Evolutionary conservation across 2,797 vertebrate species (phyloP).

Genomic region (Sorex maritimensis): DNA sequence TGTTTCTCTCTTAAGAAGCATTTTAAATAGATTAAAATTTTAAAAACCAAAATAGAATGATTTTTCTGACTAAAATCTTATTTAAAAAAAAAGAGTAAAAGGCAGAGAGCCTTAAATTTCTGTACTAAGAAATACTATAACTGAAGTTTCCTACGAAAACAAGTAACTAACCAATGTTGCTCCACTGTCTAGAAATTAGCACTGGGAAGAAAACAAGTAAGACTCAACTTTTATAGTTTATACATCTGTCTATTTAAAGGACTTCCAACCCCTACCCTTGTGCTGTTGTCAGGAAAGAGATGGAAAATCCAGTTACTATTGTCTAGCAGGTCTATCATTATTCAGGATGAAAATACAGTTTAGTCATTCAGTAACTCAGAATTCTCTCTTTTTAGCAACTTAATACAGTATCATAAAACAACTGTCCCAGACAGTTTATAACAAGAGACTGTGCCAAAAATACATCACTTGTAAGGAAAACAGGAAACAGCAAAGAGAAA

Average conservation of each 20-base stretch:
- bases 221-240: conserved; percentile 45
- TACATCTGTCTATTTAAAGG: conserved; percentile 75
- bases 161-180: conserved; percentile 24
- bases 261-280: background rate
- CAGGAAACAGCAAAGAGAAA: conserved; percentile 81
- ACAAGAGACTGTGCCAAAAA: conserved; percentile 80
- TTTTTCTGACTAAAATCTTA: conserved; percentile 43
- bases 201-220: conserved; percentile 68
- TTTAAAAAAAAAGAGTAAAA: background rate
- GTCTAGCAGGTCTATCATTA: conserved; percentile 82
- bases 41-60: conserved; percentile 58
- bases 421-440: conserved; percentile 81
- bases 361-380: conserved; percentile 83
- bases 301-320: conserved; percentile 74
- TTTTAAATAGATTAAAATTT: conserved; percentile 68
- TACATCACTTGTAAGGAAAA: conserved; percentile 79
- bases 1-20: conserved; percentile 67
- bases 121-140: background rate
- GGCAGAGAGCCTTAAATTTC: background rate
- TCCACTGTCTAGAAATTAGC: background rate
- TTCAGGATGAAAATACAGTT: conserved; percentile 81
- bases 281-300: conserved; percentile 67
- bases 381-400: conserved; percentile 84
- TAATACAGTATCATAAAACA: conserved; percentile 80
- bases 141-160: conserved; percentile 46